Evolutionary conservation across 2,888 invertebrate species (phyloP).

Genomic region (Ditylenchus weischeri): DNA sequence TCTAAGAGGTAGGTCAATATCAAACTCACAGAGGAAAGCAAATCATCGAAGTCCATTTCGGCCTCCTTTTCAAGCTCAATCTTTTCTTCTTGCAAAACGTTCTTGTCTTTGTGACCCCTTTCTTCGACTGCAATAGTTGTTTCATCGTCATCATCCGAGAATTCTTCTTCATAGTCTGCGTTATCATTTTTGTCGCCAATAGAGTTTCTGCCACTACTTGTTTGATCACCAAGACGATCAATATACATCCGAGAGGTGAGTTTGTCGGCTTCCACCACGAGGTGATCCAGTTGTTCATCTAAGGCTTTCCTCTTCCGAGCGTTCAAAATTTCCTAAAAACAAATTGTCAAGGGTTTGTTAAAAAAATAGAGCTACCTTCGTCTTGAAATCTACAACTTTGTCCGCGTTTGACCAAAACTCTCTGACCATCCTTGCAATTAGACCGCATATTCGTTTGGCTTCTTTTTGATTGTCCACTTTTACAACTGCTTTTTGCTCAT

Average conservation of each 20-base stretch:
- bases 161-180: constrained; percentile 26
- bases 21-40: constrained; percentile 65
- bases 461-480: constrained; percentile 29
- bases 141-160: constrained; percentile 45
- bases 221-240: constrained; percentile 41
- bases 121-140: constrained; percentile 43
- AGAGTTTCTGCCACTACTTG: constrained; percentile 11
- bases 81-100: constrained; percentile 70
- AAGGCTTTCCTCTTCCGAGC: constrained; percentile 89
- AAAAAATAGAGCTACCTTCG: constrained; percentile 31
- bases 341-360: background rate
- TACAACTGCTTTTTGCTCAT: constrained; percentile 8
- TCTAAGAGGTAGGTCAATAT: background rate
- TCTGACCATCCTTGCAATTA: constrained; percentile 81
- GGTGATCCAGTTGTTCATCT: constrained; percentile 92
- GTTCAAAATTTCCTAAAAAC: constrained; percentile 73
- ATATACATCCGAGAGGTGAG: constrained; percentile 64
- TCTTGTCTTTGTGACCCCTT: constrained; percentile 16
- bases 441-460: constrained; percentile 30
- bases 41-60: constrained; percentile 80
- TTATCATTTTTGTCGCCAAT: constrained; percentile 17
- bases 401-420: constrained; percentile 94
- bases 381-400: constrained; percentile 67
- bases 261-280: constrained; percentile 96
- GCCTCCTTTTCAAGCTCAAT: constrained; percentile 83